Evolutionary conservation across 2,888 invertebrate genomes (phyloP), one percentile per base, ranked within the genome.

Genomic region (Brenthis hecate): DNA sequence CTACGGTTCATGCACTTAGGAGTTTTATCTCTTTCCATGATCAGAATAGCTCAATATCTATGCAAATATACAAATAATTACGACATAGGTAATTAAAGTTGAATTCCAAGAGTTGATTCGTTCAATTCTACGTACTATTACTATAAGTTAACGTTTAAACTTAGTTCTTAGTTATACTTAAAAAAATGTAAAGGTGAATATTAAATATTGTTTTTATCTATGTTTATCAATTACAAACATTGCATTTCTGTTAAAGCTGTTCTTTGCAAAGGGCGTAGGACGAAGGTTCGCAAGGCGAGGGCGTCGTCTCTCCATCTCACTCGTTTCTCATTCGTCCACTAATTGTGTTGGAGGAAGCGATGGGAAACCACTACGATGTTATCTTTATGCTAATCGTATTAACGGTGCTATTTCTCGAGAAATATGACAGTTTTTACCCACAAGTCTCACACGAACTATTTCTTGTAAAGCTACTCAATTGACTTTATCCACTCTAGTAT

Each of bases 231-330:
- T 48, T 48, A 23, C 1, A 50, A 43, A 57, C 28, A 32, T 4
- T 32, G 6, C 58, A 19, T 19, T 56, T 70, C 66, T 64, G 51
- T 47, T 8, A 51, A 56, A 8, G n/a, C 16, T 66, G 55, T 43
- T 71, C 71, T 71, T 58, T 71, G 68, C 32, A 60, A 68, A 71
- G 71, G 71, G 71, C 71, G 69, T 64, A 71, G 60, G 53, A 68
- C 66, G 58, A 55, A 70, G 66, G 64, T 23, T 66, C 36, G 36
- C 64, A 66, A 60, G 66, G 66, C 61, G 56, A 66, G 66, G 71
- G 66, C 66, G 61, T 50, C 56, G 68, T 53, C 56, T 62, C 65
- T 19, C 19, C 56, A 66, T 56, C 56, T 56, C 65, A 19, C 32
- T 62, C 36, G 19, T 47, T 71, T 62, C 65, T 68, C 66, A 68